Base-by-base conservation (phyloP, 1,140 invertebrate species). In the Drosophila equinoxialis region DNA sequence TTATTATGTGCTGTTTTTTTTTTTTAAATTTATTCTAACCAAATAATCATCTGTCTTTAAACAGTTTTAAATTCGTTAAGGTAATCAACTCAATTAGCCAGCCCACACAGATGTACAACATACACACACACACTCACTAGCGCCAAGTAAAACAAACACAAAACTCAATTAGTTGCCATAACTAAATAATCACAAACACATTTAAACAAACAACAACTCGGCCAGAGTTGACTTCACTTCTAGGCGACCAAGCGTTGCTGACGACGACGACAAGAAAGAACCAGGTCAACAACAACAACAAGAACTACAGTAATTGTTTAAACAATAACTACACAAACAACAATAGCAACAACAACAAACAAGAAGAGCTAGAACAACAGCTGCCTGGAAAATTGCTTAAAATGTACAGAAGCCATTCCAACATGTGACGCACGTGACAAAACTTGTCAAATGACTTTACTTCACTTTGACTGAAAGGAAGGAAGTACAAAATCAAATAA, bases 161-260 rank as follows among this genome's bases (percentile, higher is more conserved):
- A 89, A 89, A 89, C 85, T 89, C 85, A 89, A 89, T 89, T 89
- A 89, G 84, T 81, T 89, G 85, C 71, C 84, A 89, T 89, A 89
- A 89, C 84, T 89, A 84, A 89, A 89, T 89, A 89, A 89, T 89
- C 84, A 89, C 84, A 89, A 84, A 89, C 85, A 89, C 84, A 84
- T 89, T 89, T 81, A 74, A 73, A 54, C 85, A 83, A 81, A 84
- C 80, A 81, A 81, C 61, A 58, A 54, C 69, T 78, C 62, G 65
- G 58, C 65, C 65, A 59, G 41, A 72, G 41, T 57, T 42, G 35
- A 72, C 51, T 57, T 42, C 61, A 57, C 45, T 66, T 51, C 79
- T 64, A 77, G 66, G 68, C 76, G 48, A 39, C 60, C 66, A 59
- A 76, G 68, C 45, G 37, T 66, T 41, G 48, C 54, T 37, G 11